Conservation (phyloP, 2,888 invertebrate genomes). For the Kuschelorhynchus macadamiae region DNA sequence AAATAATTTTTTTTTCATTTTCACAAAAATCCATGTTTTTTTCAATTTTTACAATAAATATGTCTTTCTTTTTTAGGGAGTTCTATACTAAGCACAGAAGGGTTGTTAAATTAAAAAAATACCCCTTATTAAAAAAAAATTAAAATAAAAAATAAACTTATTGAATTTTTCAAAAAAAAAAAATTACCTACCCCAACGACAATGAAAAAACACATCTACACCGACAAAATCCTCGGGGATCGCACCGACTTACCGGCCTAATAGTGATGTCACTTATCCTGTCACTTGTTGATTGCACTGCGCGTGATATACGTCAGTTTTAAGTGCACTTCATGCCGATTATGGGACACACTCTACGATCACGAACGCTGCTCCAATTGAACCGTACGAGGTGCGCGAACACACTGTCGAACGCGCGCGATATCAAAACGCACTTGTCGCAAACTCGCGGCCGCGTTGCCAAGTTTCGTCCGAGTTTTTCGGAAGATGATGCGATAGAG, state of each 20-base stretch:
- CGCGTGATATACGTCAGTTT: constrained; percentile 33
- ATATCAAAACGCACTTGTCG: constrained; percentile 49
- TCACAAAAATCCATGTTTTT: too few species aligned
- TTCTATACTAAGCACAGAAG: too few species aligned
- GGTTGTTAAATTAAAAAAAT: too few species aligned
- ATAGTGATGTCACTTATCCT: constrained; percentile 43
- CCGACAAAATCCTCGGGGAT: too few species aligned
- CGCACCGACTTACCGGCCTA: constrained; percentile 50
- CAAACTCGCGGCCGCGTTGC: constrained; percentile 32
- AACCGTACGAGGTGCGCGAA: constrained; percentile 40
- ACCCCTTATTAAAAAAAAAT: background rate
- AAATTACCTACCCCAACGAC: background rate
- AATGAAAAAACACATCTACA: too few species aligned
- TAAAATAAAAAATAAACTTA: too few species aligned
- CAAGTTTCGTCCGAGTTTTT: constrained; percentile 17
- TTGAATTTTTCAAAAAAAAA: background rate
- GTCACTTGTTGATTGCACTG: constrained; percentile 48
- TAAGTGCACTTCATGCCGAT: constrained; percentile 41
- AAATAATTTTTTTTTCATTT: too few species aligned
- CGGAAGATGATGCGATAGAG: constrained; percentile 7
- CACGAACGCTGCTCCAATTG: constrained; percentile 34
- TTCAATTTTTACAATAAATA: too few species aligned
- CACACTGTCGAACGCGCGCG: constrained; percentile 42
- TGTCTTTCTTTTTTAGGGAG: too few species aligned
- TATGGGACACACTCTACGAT: constrained; percentile 33